A percentile compares a stretch with the other conserved stretches of the same genome.
Evolutionary conservation across 2,113 vertebrate species (phyloP).

Genomic region (Ibidorhyncha struthersii): DNA sequence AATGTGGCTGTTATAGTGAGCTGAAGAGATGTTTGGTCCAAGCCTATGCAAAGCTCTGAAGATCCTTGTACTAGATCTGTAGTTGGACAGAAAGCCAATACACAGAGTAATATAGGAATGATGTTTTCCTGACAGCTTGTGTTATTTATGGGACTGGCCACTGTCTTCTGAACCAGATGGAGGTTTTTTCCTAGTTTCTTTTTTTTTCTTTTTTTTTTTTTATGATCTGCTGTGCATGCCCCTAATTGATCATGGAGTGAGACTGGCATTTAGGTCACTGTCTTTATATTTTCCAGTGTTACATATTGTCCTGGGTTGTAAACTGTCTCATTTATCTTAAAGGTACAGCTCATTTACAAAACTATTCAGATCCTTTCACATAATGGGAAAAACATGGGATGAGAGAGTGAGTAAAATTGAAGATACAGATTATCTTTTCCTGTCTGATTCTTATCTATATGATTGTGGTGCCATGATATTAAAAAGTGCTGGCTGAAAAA

Average conservation of each 20-base stretch:
- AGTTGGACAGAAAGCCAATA: slow-evolving; percentile 21
- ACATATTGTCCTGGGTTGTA: background rate
- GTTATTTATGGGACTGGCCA: slow-evolving; percentile 61
- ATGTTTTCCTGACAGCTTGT: slow-evolving; percentile 60
- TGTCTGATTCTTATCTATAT: background rate
- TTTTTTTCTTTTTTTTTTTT: background rate
- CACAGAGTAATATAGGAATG: slow-evolving; percentile 38
- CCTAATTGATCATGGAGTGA: background rate
- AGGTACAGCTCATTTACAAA: background rate
- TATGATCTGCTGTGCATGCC: background rate
- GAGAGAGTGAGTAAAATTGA: background rate
- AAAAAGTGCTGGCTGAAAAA: background rate
- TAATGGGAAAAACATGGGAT: background rate
- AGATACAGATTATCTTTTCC: background rate
- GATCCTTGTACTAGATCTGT: background rate
- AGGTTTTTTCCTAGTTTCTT: background rate
- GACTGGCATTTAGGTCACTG: background rate
- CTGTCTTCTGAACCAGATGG: slow-evolving; percentile 59
- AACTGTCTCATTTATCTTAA: background rate
- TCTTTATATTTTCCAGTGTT: background rate
- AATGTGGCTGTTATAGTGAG: background rate
- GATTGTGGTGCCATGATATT: background rate
- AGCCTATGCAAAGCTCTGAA: background rate
- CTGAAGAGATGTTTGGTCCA: background rate
- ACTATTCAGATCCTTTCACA: background rate